Conservation (phyloP, 2,888 invertebrate species). For the Alloscopus bannaensis region DNA sequence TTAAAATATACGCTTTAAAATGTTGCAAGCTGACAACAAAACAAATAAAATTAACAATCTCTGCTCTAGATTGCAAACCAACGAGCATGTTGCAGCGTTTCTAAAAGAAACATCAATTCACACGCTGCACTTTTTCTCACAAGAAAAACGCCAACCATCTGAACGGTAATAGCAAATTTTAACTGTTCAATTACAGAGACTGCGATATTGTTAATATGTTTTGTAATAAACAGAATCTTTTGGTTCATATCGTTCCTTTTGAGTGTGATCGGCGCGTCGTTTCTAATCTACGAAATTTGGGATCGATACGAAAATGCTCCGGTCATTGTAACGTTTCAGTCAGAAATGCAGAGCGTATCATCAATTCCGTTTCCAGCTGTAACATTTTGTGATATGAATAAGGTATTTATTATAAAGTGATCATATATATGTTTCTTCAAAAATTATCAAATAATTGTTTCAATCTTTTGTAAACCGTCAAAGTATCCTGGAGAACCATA, state of each 20-base stretch:
- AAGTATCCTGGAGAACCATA: too few species aligned
- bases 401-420: too few species aligned
- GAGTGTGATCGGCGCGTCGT: slow-evolving; percentile 53
- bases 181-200: too few species aligned
- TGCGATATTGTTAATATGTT: too few species aligned
- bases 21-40: too few species aligned
- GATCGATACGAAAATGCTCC: slow-evolving; percentile 56
- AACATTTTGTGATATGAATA: slow-evolving; percentile 56
- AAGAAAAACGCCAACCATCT: neutral
- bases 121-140: neutral
- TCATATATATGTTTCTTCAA: too few species aligned
- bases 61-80: too few species aligned
- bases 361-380: slow-evolving; percentile 68
- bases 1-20: too few species aligned
- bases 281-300: slow-evolving; percentile 64
- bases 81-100: too few species aligned
- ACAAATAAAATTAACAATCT: too few species aligned
- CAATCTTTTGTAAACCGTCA: too few species aligned
- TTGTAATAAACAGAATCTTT: slow-evolving; percentile 66
- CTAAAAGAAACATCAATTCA: neutral
- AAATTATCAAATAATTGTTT: too few species aligned
- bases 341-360: slow-evolving; percentile 51
- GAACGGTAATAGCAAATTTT: slow-evolving; percentile 3
- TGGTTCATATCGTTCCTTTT: slow-evolving; percentile 54
- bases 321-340: slow-evolving; percentile 65